Conservation (phyloP, 1,140 invertebrate genomes). For the Rhyzopertha dominica region DNA sequence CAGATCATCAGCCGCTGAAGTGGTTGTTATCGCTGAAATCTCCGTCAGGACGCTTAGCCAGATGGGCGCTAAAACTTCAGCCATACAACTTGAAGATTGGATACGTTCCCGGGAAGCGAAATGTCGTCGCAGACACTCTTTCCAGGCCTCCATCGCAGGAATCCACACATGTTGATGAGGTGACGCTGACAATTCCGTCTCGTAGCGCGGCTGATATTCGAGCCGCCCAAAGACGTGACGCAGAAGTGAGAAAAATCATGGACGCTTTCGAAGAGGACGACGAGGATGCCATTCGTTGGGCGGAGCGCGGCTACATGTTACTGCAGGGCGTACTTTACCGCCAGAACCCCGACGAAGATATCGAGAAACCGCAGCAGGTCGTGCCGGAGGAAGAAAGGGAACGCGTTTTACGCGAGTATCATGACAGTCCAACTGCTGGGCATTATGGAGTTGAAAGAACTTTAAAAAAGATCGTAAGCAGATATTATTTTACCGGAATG, state of each 20-base stretch:
- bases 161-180: no score
- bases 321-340: conserved; percentile 32
- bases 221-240: conserved; percentile 17
- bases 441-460: conserved; percentile 29
- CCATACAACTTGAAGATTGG: conserved; percentile 16
- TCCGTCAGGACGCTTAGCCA: conserved; percentile 24
- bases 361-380: conserved; percentile 10
- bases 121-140: conserved; percentile 15
- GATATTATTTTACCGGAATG: conserved; percentile 32
- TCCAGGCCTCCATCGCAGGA: no score
- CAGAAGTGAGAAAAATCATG: conserved; percentile 8
- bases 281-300: conserved; percentile 14
- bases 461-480: neutral
- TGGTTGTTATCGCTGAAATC: conserved; percentile 47
- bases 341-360: conserved; percentile 2
- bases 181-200: conserved; percentile 9
- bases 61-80: conserved; percentile 27
- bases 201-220: conserved; percentile 17
- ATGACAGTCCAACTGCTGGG: conserved; percentile 25
- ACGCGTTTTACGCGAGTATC: conserved; percentile 22
- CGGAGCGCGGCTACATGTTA: conserved; percentile 21
- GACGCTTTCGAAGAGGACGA: neutral
- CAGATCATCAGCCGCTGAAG: conserved; percentile 50
- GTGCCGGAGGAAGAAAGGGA: conserved; percentile 15
- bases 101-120: conserved; percentile 16